Conservation (phyloP, 1,140 invertebrate genomes). For the Drosophila guanche region DNA sequence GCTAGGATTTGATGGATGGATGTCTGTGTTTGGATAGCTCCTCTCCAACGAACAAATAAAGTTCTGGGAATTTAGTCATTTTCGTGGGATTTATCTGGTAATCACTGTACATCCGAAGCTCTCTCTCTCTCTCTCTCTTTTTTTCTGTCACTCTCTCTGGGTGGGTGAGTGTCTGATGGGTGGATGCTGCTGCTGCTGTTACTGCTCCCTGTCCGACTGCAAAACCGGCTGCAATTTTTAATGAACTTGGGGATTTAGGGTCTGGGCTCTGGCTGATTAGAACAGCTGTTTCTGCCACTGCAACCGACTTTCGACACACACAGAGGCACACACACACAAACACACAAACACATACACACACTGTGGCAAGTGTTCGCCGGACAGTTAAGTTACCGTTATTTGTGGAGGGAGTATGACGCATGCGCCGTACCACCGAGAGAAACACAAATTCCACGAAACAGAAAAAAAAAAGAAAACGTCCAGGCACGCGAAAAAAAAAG, state of each 20-base stretch:
- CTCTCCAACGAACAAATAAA: too few relatives aligned
- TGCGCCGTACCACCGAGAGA: constrained; percentile 23
- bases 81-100: too few relatives aligned
- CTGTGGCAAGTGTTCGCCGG: constrained; percentile 23
- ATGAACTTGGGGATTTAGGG: constrained; percentile 30
- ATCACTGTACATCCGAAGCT: too few relatives aligned
- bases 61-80: too few relatives aligned
- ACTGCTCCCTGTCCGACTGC: too few relatives aligned
- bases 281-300: constrained; percentile 59
- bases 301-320: constrained; percentile 11
- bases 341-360: constrained; percentile 11
- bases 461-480: constrained; percentile 21
- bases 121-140: too few relatives aligned
- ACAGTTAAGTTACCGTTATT: constrained; percentile 28
- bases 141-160: too few relatives aligned
- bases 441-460: constrained; percentile 32
- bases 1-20: too few relatives aligned
- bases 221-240: constrained; percentile 28
- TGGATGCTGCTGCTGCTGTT: constrained; percentile 1
- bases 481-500: constrained; percentile 12
- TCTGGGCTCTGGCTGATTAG: constrained; percentile 8
- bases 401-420: constrained; percentile 22
- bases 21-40: too few relatives aligned
- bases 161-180: constrained; percentile 1
- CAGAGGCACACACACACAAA: constrained; percentile 8